Evolutionary conservation across 1,140 invertebrate genomes (phyloP).

Genomic region (Coptotermes formosanus): DNA sequence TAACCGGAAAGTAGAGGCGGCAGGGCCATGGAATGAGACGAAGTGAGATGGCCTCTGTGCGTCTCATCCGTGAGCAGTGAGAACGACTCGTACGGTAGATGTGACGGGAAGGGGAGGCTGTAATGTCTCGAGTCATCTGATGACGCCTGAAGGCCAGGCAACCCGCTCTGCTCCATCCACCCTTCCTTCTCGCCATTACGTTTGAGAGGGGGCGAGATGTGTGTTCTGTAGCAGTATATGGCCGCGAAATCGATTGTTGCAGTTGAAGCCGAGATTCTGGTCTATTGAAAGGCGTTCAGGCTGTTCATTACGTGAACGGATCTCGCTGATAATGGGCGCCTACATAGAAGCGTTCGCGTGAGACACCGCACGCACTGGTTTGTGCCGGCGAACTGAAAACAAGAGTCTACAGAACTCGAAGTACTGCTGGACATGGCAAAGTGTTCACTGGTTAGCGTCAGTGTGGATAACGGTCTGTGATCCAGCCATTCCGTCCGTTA

Average conservation of each 20-base stretch:
- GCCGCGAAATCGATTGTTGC: neutral
- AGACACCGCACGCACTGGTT: too few relatives aligned
- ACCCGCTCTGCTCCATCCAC: neutral
- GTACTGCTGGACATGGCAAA: too few relatives aligned
- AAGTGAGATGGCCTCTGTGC: neutral
- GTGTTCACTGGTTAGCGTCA: too few relatives aligned
- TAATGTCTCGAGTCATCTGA: neutral
- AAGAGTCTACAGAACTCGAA: too few relatives aligned
- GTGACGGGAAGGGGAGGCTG: neutral
- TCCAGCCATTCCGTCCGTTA: too few relatives aligned
- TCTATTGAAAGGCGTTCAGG: neutral
- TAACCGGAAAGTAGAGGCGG: constrained; percentile 27
- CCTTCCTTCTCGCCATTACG: neutral
- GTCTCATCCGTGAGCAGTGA: neutral
- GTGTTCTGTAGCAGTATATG: neutral
- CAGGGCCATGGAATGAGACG: constrained; percentile 18
- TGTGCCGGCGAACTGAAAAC: too few relatives aligned
- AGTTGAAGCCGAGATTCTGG: neutral
- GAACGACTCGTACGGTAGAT: neutral
- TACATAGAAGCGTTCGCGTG: neutral
- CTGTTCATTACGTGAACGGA: neutral
- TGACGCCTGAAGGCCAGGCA: neutral
- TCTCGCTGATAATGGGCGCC: neutral
- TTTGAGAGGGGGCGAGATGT: neutral
- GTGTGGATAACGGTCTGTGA: too few relatives aligned